Evolutionary conservation across 2,888 invertebrate genomes (phyloP), one percentile per base, ranked within the genome.

Genomic region (Allolobophora icterica): DNA sequence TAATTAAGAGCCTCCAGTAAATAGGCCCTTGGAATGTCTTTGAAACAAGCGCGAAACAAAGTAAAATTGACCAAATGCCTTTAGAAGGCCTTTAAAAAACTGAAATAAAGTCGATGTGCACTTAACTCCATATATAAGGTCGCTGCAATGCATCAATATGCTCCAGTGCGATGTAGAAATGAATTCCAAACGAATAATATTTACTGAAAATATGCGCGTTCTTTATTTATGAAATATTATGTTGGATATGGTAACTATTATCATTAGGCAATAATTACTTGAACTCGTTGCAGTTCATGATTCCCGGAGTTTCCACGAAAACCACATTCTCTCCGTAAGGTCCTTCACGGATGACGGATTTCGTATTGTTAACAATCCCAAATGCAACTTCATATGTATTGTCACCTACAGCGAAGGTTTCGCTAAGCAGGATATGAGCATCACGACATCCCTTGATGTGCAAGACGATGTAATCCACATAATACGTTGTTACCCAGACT

Each of bases 391-490:
- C 91, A 35, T 91, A 91, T 33, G 90, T 84, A 90, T 91, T 91
- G 34, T 33, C 42, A 30, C 52, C 90, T 33, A 45, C 19, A 33
- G 4, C 42, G 34, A 40, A 15, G 6, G 21, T n/a, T n/a, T 91
- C 91, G 71, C 91, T 91, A 40, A 91, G 91, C 34, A 91, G 90
- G 38, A 91, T 83, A 42, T 91, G 91, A 40, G 90, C 91, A 90
- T 91, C 84, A 34, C 58, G 58, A 58, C 90, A 91, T 30, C 90
- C 89, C 90, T 40, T 91, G 30, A 91, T 45, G 34, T 42, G 33
- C 2, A 91, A n/a, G 19, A 91, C 42, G 24, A 89, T 35, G 58
- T 90, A 34, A 87, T 91, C 91, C 15, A 71, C 45, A 33, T 84
- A 38, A 21, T 71, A 33, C 17, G 84, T 90, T 35, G 90, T 87